Evolutionary conservation across 2,113 vertebrate species (phyloP).

Genomic region (Cryptomyrus ogoouensis): DNA sequence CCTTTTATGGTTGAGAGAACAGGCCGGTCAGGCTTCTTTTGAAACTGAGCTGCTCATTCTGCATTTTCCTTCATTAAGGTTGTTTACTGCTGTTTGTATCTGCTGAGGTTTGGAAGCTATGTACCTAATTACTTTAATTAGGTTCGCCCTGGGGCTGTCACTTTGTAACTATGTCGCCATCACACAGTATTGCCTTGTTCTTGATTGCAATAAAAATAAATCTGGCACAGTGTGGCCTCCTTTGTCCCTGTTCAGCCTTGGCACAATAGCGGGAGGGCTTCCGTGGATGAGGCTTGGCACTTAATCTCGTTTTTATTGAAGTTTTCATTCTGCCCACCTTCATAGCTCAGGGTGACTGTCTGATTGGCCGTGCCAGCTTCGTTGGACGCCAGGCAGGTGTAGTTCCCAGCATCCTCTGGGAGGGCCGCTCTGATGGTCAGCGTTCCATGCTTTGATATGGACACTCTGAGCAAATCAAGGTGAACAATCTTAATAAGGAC

Average conservation of each 20-base stretch:
- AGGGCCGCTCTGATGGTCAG: constrained; percentile 66
- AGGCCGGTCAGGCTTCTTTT: not conserved
- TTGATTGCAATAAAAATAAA: not conserved
- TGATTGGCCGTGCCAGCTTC: constrained; percentile 57
- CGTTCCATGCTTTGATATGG: constrained; percentile 59
- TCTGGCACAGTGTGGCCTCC: not conserved
- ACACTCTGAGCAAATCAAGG: constrained; percentile 40
- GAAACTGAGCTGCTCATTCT: not conserved
- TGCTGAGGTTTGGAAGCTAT: not conserved
- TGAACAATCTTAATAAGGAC: constrained; percentile 20
- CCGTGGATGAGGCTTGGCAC: not conserved
- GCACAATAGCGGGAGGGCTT: not conserved
- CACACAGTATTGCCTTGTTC: not conserved
- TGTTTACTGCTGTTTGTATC: not conserved
- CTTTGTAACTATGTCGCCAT: not conserved
- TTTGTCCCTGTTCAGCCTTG: not conserved
- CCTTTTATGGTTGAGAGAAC: not conserved
- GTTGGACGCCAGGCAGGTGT: constrained; percentile 76
- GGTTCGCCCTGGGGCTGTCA: not conserved
- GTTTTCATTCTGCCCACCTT: constrained; percentile 48
- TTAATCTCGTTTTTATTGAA: not conserved
- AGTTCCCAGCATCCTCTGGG: constrained; percentile 83
- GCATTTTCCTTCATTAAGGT: not conserved
- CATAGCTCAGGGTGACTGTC: constrained; percentile 48
- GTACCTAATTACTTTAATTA: not conserved